phyloP scores from a whole-genome alignment of 2,113 vertebrate species.

The Chelonoidis abingdonii region DNA sequence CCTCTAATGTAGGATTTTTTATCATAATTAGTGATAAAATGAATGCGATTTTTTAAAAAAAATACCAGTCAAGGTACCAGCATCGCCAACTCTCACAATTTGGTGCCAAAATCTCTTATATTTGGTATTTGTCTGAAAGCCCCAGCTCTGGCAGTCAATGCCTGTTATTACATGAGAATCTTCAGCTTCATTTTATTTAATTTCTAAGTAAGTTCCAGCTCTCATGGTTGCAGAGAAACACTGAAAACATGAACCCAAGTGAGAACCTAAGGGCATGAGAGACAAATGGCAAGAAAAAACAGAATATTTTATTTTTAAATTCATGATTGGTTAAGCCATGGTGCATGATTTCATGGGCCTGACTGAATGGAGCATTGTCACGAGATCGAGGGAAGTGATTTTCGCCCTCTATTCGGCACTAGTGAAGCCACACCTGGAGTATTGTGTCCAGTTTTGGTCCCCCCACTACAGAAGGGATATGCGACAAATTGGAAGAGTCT shows the following conservation, averaged over 20 bases:
- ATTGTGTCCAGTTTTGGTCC: too few species aligned
- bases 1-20: background rate
- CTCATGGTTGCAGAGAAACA: background rate
- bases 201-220: background rate
- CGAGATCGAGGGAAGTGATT: too few species aligned
- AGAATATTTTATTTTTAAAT: background rate
- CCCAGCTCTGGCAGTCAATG: background rate
- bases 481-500: too few species aligned
- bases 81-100: background rate
- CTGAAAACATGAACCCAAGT: background rate
- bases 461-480: too few species aligned
- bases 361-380: too few species aligned
- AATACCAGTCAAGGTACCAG: background rate
- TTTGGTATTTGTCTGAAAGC: background rate
- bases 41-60: background rate
- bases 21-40: background rate
- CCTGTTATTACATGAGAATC: rapidly evolving
- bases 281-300: background rate
- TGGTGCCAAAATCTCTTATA: background rate
- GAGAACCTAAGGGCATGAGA: background rate
- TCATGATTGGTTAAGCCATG: background rate
- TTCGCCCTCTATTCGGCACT: too few species aligned
- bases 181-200: background rate
- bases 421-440: too few species aligned
- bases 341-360: background rate